Percentiles rank a stretch among this genome's conserved stretches.
Conservation (phyloP, 2,113 vertebrate genomes). For the Microcebus lehilahytsara region DNA sequence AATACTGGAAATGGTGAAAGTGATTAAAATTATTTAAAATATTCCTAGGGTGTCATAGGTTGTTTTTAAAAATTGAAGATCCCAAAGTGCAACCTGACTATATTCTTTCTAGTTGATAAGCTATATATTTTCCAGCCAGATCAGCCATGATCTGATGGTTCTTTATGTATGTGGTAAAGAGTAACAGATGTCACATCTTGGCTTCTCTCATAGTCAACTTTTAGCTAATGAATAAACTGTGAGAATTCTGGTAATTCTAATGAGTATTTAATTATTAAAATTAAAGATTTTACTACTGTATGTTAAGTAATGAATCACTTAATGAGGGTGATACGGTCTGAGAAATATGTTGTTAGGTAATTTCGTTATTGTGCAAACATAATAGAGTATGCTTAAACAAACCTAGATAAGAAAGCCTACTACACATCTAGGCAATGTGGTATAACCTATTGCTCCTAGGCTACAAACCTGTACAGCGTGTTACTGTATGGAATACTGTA, state of each 20-base stretch:
- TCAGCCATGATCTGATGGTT: background rate
- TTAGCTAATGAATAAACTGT: background rate
- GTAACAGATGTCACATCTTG: background rate
- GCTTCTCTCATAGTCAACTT: background rate
- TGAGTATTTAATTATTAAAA: background rate
- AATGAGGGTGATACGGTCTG: background rate
- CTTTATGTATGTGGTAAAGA: background rate
- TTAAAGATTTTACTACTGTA: background rate
- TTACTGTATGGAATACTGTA: background rate
- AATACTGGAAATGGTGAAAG: slow-evolving; percentile 4
- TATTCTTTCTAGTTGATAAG: background rate
- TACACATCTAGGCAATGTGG: background rate
- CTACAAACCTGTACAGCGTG: background rate
- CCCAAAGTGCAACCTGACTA: background rate
- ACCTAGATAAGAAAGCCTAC: background rate
- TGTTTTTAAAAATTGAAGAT: background rate
- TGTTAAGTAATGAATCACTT: background rate
- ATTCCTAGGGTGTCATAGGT: background rate
- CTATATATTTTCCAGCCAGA: background rate
- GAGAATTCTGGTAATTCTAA: background rate
- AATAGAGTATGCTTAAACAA: background rate
- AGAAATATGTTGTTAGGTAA: background rate
- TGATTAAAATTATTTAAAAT: slow-evolving; percentile 5
- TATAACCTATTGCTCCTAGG: background rate
- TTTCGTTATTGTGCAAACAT: background rate